Conservation (phyloP, 2,797 vertebrate species). For the Acrocephalus scirpaceus region DNA sequence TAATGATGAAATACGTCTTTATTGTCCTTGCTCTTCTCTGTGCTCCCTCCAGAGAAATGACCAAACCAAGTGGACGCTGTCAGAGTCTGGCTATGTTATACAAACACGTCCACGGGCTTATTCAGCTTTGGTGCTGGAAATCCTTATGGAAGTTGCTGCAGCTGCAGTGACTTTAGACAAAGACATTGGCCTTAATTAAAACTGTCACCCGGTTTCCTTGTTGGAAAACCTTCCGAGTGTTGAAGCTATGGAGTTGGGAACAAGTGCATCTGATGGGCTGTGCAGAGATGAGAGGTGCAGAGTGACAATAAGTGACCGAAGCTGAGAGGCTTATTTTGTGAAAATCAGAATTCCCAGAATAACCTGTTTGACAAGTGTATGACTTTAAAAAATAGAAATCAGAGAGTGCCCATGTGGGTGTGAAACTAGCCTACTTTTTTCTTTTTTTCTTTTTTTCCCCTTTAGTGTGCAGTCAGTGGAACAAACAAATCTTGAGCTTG, state of each 20-base stretch:
- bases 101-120: not conserved
- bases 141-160: constrained; percentile 7
- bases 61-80: not conserved
- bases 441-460: not conserved
- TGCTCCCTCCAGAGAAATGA: not conserved
- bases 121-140: not conserved
- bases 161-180: constrained; percentile 21
- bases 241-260: not conserved
- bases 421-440: constrained; percentile 18
- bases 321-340: constrained; percentile 45
- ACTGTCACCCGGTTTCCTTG: constrained; percentile 14
- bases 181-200: constrained; percentile 14
- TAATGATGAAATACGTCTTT: not conserved
- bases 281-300: not conserved
- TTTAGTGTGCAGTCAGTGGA: constrained; percentile 26
- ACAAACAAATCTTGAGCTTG: constrained; percentile 54
- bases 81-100: not conserved
- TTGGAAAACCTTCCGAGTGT: constrained; percentile 5
- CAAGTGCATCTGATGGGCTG: not conserved
- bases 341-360: constrained; percentile 70
- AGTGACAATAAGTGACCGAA: not conserved
- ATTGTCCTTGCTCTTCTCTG: not conserved
- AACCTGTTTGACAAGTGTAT: constrained; percentile 76
- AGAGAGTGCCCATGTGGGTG: constrained; percentile 55
- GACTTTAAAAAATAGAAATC: constrained; percentile 44